phyloP scores from a whole-genome alignment of 2,113 vertebrate species.

The Anguilla rostrata region DNA sequence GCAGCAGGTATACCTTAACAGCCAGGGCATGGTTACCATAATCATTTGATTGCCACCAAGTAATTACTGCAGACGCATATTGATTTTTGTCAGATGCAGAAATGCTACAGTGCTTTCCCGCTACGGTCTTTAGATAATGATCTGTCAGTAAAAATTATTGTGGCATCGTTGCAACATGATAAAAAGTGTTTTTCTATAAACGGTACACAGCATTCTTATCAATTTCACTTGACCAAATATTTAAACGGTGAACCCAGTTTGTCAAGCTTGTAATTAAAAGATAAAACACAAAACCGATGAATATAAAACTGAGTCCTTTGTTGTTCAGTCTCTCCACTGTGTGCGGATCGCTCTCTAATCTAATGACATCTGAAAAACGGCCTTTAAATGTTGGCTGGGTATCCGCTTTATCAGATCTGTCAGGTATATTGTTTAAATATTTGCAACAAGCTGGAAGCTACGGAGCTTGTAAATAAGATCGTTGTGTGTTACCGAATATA shows the following conservation, averaged over 20 bases:
- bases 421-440: not conserved
- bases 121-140: not conserved
- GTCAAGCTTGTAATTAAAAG: not conserved
- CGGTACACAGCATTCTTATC: not conserved
- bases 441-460: not conserved
- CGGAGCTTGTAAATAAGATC: not conserved
- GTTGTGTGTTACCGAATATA: not conserved
- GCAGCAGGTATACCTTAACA: not conserved
- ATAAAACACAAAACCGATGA: not conserved
- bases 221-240: not conserved
- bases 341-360: not conserved
- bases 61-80: not conserved
- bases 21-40: not conserved
- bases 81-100: too few relatives aligned
- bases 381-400: not conserved
- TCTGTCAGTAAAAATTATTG: not conserved
- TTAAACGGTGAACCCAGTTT: not conserved
- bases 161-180: not conserved
- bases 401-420: not conserved
- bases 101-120: not conserved
- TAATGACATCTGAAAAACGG: not conserved
- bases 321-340: not conserved
- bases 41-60: not conserved
- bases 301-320: not conserved
- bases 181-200: not conserved